Base-by-base conservation (phyloP, 2,113 vertebrate genomes). In the Barnardius zonarius region DNA sequence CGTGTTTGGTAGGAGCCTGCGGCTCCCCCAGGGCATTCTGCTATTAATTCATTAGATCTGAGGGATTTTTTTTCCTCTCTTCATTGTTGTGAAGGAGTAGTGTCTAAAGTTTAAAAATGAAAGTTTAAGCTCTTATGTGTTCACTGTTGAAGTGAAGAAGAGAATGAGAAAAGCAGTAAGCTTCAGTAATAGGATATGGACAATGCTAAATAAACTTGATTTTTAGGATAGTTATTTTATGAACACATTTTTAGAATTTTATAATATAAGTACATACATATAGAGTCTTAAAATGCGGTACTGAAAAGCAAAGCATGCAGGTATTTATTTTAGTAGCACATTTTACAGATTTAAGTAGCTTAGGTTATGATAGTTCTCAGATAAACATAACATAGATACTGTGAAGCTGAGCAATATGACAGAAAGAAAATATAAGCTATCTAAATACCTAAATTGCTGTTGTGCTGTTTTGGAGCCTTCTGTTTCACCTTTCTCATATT, bases 21-120 rank as follows among this genome's bases (percentile, higher is more conserved):
- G 39, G 87, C 86, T 89, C 59, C 94, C 93, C 73, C 43, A 8
- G 85, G 93, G 79, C 90, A n/a, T 94, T 95, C 94, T 88, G 96
- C 79, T 97, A 93, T 97, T 96, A 95, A 93, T 97, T 96, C 97
- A 96, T 96, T 97, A 97, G 68, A 83, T 95, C 95, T 88, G 94
- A 96, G 84, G 49, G 75, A 55, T 59, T 81, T 74, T 66, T 43
- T n/a, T 37, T 37, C 39, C 19, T 48, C 5, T 83, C 33, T 78
- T 86, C 6, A 5, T 1, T 81, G 6, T 68, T 63, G 39, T 41
- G 24, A 11, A 79, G 12, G 5, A 3, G 4, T 57, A 55, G 13
- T 39, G 13, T 76, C 76, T 61, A 69, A 73, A 57, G 44, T 48
- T 48, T 48, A n/a, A 59, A 77, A 83, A 27, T 18, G 3, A 5